A percentile compares a stretch with the other conserved stretches of the same genome.
phyloP scores from a whole-genome alignment of 2,113 vertebrate genomes.

The Genyomyrus donnyi region DNA sequence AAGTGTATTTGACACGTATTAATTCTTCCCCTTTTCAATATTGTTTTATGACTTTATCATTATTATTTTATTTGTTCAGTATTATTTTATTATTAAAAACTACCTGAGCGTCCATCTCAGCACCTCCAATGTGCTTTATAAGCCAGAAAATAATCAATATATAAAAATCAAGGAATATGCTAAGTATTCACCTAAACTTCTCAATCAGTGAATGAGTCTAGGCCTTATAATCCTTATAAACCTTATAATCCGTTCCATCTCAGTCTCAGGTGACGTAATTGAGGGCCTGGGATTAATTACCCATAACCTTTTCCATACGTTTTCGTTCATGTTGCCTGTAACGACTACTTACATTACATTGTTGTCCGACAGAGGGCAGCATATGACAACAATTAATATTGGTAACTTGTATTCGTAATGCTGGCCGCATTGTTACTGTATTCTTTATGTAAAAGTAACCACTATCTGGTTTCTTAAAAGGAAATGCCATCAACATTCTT shows the following conservation, averaged over 20 bases:
- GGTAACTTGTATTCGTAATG: neutral
- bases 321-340: neutral
- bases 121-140: neutral
- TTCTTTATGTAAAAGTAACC: neutral
- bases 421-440: neutral
- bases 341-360: neutral
- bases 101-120: neutral
- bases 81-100: neutral
- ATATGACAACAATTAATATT: slow-evolving; percentile 1
- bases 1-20: neutral
- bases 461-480: neutral
- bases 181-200: neutral
- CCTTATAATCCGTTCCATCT: neutral
- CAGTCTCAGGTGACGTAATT: neutral
- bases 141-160: neutral
- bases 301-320: neutral
- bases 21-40: neutral
- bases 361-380: slow-evolving; percentile 43
- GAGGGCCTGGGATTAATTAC: neutral
- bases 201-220: neutral
- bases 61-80: neutral
- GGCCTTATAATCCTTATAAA: neutral
- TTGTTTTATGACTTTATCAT: neutral
- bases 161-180: neutral
- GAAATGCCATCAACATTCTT: neutral